Evolutionary conservation across 1,140 invertebrate species (phyloP), one percentile per base, ranked within the genome.

Genomic region (Branchinecta lynchi): DNA sequence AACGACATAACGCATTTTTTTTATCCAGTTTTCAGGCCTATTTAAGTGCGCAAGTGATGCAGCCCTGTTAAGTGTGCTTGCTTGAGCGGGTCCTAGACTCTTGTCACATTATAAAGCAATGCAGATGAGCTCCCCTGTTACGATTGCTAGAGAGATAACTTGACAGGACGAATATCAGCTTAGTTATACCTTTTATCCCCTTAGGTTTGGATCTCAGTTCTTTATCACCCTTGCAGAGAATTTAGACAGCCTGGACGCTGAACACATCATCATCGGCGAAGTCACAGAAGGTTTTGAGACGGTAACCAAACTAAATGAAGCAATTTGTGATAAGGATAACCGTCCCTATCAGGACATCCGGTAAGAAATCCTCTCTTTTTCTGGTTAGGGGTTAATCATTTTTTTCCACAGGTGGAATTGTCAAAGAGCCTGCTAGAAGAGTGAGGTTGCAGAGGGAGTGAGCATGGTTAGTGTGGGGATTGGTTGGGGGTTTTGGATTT

Each of bases 211-310:
- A 3, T 98, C 94, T 0, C 92, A 98, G 78, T 99, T 99, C 80
- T 98, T 98, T 77, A 86, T 99, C 65, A 99, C 97, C 0, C 81
- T 99, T 6, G 89, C 85, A 7, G 83, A 89, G 17, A 86, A 95
- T 75, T 80, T 99, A 7, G 88, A 92, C 67, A 93, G 70, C 80
- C 67, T 99, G 65, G 95, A 99, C 80, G 86, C 84, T 10, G 84
- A 89, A 69, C 97, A 99, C 79, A 96, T 93, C 77, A 92, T 99
- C 9, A 98, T 99, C 81, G 97, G 96, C 0, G 89, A 97, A 81
- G 90, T 97, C 3, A 84, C 86, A 0, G 96, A 99, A 82, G 95
- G 96, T 0, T 81, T 90, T 46, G 95, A 99, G 69, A 82, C 95
- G 20, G 79, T 99, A 10, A 78, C 82, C 10, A 91, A 89, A 77